A percentile compares a stretch with the other conserved stretches of the same genome.
phyloP scores from a whole-genome alignment of 2,113 vertebrate species.

The Aegithalos caudatus region DNA sequence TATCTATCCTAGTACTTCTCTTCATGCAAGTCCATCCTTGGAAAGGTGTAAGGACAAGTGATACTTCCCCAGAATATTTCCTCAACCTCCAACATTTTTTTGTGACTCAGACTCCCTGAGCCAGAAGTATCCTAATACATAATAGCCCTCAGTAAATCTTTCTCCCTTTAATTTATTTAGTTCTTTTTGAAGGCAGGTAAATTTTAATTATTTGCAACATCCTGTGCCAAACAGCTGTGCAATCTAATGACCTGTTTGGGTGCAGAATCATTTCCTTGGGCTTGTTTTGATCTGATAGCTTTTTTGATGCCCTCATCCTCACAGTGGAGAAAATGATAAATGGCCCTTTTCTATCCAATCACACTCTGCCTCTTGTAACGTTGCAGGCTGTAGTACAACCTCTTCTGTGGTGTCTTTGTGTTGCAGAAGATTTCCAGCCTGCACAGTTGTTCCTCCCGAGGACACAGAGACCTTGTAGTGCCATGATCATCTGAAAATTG shows the following conservation, averaged over 20 bases:
- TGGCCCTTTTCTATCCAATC: neutral
- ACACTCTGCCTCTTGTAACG: neutral
- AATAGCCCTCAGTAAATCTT: neutral
- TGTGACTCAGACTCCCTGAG: neutral
- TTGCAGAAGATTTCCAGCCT: neutral
- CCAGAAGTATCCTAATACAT: neutral
- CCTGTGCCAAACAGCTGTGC: neutral
- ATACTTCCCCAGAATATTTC: neutral
- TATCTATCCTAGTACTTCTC: neutral
- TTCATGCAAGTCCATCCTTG: neutral
- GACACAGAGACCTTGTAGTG: neutral
- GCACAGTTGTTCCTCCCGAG: neutral
- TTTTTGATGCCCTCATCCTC: neutral
- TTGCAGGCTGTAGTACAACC: neutral
- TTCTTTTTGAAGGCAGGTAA: neutral
- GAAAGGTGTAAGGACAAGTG: neutral
- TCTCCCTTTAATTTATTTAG: neutral
- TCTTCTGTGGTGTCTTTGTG: neutral
- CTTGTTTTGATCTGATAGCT: neutral
- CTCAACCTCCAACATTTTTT: neutral
- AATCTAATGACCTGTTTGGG: neutral
- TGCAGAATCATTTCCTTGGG: conserved; percentile 5
- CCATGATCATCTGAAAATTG: neutral
- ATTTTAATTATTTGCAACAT: conserved; percentile 17
- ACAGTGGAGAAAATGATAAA: neutral